These are phyloP conservation scores for Chondrilla cf. caribensis DNA, from an alignment of 37 sponge, comb jelly and placozoan genomes.

Conservation along the genomic window DNA sequence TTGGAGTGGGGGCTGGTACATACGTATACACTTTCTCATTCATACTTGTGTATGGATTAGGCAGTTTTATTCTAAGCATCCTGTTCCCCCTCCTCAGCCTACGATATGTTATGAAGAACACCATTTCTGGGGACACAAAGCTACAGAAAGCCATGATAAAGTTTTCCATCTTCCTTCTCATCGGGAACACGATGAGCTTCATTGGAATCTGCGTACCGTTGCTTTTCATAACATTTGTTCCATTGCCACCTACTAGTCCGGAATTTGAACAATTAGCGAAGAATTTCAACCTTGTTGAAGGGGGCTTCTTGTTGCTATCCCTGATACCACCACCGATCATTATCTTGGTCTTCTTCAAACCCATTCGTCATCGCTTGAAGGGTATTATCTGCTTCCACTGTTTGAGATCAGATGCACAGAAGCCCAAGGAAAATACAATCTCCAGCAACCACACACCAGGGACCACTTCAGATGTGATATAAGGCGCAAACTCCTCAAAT, in stretches of 20 bases:
- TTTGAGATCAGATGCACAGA: too few species aligned
- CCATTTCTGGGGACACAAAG: background rate
- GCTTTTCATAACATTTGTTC: background rate
- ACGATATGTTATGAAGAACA: background rate
- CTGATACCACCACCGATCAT: background rate
- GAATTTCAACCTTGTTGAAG: background rate
- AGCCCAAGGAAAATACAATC: too few species aligned
- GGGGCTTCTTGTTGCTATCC: background rate
- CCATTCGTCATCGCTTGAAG: too few species aligned
- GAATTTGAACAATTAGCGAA: background rate
- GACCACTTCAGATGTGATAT: too few species aligned
- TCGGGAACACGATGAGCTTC: constrained; percentile 7
- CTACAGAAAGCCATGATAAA: background rate
- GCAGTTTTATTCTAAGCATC: background rate
- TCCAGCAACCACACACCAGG: too few species aligned
- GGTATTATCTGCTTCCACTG: too few species aligned
- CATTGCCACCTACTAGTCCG: background rate
- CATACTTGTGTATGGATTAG: background rate
- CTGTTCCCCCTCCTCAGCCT: background rate
- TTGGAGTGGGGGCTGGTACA: background rate
- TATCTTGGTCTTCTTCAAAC: background rate
- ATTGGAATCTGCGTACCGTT: background rate
- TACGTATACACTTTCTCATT: background rate
- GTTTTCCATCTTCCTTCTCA: background rate
- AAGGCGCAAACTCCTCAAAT: too few species aligned